Base-by-base conservation (phyloP, 2,888 invertebrate genomes). In the Syritta pipiens region DNA sequence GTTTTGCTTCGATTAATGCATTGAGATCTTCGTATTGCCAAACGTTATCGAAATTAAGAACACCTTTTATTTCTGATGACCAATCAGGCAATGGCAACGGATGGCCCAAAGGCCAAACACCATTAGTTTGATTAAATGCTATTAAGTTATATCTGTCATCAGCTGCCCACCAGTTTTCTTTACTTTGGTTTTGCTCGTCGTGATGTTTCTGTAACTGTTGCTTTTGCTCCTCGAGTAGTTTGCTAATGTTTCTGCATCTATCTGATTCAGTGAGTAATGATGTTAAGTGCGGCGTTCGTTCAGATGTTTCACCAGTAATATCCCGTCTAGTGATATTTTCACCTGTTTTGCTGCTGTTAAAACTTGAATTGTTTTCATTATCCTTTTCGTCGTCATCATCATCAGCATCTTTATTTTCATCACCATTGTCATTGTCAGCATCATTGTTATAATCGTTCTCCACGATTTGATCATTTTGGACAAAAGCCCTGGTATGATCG, bases 31-130 rank as follows among this genome's bases (percentile, higher is more conserved):
- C 95, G 89, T 95, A 96, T 83, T 92, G 91, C 88, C 89, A 89
- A 55, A 89, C 87, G 10, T 88, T 87, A 53, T 88, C 88, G 60
- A 88, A 88, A 14, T 85, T 67, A 22, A 88, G 90, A 83, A 89
- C 89, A 82, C 89, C 89, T 84, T 91, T 91, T 20, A 85, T 83
- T 40, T 86, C 82, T 55, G 89, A 86, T 81, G 91, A 91, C 94
- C 94, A 96, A 87, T 93, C 91, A 81, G 96, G 96, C 88, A 94
- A 91, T 84, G 96, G 94, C 85, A 94, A 89, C 77, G 94, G 93
- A 88, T 93, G 92, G 82, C 92, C 92, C 85, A 91, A 88, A 46
- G 93, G 93, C 93, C 93, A 93, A 67, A 90, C 89, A 22, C 91
- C 91, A 79, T 90, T 89, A 14, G 88, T 86, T 85, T 91, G 91